Conservation (phyloP, 2,797 vertebrate species). For the Lutjanus argentimaculatus region DNA sequence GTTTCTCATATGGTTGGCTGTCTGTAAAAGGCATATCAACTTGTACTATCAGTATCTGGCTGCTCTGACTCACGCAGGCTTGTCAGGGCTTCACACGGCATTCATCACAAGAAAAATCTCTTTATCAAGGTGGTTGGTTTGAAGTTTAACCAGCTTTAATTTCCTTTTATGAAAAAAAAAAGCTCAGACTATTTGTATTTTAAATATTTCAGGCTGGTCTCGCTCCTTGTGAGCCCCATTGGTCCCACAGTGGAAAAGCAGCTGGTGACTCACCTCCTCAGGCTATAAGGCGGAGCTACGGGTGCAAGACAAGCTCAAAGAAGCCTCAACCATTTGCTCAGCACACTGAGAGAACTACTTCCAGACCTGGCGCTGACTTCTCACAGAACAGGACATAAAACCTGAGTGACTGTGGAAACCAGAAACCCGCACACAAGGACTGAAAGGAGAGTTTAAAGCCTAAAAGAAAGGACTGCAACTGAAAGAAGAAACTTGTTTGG, state of each 20-base stretch:
- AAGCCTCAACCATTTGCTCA: conserved; percentile 16
- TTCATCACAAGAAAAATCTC: not conserved
- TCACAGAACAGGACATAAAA: conserved; percentile 13
- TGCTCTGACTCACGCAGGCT: not conserved
- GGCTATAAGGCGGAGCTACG: conserved; percentile 75
- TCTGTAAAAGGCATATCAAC: conserved; percentile 27
- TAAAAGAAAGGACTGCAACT: conserved; percentile 2
- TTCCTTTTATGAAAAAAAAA: not conserved
- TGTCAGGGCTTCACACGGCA: not conserved
- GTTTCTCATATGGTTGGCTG: conserved; percentile 26
- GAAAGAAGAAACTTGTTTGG: conserved; percentile 48
- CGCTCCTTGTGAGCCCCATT: not conserved
- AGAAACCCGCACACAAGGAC: not conserved
- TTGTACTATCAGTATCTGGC: not conserved
- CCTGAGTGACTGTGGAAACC: not conserved
- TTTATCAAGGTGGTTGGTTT: not conserved
- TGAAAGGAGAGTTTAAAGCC: not conserved
- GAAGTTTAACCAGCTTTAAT: not conserved
- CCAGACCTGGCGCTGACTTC: conserved; percentile 26
- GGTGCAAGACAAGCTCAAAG: conserved; percentile 46
- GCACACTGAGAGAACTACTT: conserved; percentile 37
- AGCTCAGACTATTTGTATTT: not conserved
- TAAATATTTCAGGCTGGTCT: conserved; percentile 8
- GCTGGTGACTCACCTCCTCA: conserved; percentile 71
- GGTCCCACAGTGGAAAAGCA: conserved; percentile 30